A percentile compares a stretch with the other conserved stretches of the same genome.
phyloP scores from a whole-genome alignment of 2,888 invertebrate species.

The Caenorhabditis auriculariae region DNA sequence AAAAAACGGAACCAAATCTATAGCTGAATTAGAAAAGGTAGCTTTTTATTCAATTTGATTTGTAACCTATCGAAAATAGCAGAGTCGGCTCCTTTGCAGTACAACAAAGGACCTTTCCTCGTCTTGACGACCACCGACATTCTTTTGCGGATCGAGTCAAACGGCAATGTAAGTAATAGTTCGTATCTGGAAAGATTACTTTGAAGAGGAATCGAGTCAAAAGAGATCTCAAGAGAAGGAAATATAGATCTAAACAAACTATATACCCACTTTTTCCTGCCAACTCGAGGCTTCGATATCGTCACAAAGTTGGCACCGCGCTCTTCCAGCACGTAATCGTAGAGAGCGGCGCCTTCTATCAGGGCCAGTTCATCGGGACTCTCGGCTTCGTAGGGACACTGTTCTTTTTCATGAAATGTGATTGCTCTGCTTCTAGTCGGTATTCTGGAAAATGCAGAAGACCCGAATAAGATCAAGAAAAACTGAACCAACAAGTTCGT shows the following conservation, averaged over 20 bases:
- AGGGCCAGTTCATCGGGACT: conserved; percentile 94
- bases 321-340: conserved; percentile 44
- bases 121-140: conserved; percentile 90
- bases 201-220: too few relatives aligned
- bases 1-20: too few relatives aligned
- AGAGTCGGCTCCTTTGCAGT: conserved; percentile 70
- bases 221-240: background rate
- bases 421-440: conserved; percentile 14
- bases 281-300: conserved; percentile 63
- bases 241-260: background rate
- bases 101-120: conserved; percentile 69
- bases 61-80: too few relatives aligned
- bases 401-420: conserved; percentile 16
- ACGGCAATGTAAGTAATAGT: conserved; percentile 76
- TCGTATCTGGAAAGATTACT: conserved; percentile 35
- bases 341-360: conserved; percentile 71
- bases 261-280: conserved; percentile 10
- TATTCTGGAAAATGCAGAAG: conserved; percentile 8
- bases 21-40: too few relatives aligned
- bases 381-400: conserved; percentile 79
- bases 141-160: conserved; percentile 88
- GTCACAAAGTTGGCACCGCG: conserved; percentile 67
- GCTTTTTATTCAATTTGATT: too few relatives aligned
- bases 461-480: background rate
- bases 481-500: conserved; percentile 15